Conservation (phyloP, 2,888 invertebrate species). For the Criorhina ranunculi region DNA sequence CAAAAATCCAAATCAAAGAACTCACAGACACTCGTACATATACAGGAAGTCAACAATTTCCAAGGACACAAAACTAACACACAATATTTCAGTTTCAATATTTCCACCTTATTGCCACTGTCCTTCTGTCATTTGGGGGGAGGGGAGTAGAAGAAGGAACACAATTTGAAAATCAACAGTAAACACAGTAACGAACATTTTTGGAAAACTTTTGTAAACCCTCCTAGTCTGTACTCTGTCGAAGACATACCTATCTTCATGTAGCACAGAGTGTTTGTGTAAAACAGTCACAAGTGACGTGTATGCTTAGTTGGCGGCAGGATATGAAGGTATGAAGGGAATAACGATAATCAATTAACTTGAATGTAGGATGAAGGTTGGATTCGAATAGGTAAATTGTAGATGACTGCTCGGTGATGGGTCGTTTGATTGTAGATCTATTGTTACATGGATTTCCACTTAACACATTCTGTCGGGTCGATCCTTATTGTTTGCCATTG, state of each 20-base stretch:
- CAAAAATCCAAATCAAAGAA: not conserved
- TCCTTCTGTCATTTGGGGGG: not conserved
- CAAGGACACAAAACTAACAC: not conserved
- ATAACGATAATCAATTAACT: constrained; percentile 21
- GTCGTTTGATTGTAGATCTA: not conserved
- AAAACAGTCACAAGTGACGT: not conserved
- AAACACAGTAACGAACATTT: not conserved
- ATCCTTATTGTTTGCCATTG: not conserved
- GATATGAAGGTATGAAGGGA: not conserved
- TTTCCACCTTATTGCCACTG: not conserved
- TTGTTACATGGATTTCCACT: constrained; percentile 39
- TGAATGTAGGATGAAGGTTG: not conserved
- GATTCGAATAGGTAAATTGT: not conserved
- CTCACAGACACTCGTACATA: not conserved
- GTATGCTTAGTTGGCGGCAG: not conserved
- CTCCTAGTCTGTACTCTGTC: not conserved
- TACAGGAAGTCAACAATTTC: not conserved
- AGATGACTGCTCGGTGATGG: not conserved
- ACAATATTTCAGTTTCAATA: not conserved
- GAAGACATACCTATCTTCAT: not conserved
- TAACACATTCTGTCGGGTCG: not conserved
- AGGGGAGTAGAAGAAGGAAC: not conserved
- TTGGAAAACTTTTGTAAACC: not conserved
- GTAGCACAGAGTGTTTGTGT: not conserved
- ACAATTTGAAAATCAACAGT: constrained; percentile 12